These are phyloP conservation scores for Drosophila takahashii DNA, from an alignment of 1,140 invertebrate genomes.

Conservation along the genomic window DNA sequence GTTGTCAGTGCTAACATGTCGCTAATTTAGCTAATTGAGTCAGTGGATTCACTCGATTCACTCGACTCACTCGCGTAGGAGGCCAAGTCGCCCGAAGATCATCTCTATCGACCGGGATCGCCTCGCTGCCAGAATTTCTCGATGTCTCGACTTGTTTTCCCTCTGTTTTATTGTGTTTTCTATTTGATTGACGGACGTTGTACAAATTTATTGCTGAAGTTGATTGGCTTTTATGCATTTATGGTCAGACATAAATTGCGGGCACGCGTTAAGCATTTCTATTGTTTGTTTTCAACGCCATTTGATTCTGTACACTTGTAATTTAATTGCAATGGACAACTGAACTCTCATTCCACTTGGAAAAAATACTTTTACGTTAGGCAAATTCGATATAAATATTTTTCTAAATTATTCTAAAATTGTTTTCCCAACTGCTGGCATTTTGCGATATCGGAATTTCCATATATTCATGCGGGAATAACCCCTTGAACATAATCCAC, in stretches of 20 bases:
- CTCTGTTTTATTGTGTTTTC: constrained; percentile 34
- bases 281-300: constrained; percentile 28
- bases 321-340: constrained; percentile 34
- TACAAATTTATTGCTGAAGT: constrained; percentile 44
- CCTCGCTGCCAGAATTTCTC: constrained; percentile 25
- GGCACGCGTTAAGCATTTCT: constrained; percentile 23
- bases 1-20: constrained; percentile 64
- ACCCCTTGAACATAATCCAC: constrained; percentile 25
- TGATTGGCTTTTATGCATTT: constrained; percentile 55
- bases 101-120: constrained; percentile 38
- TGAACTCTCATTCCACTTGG: constrained; percentile 17
- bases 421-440: no score
- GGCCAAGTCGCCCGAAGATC: constrained; percentile 61
- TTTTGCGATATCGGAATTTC: neutral
- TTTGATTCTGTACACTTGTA: constrained; percentile 29
- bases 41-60: constrained; percentile 39
- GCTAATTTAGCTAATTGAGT: constrained; percentile 77
- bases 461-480: constrained; percentile 5
- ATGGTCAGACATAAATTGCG: constrained; percentile 36
- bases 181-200: constrained; percentile 38
- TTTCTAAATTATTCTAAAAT: no score
- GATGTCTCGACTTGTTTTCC: constrained; percentile 51
- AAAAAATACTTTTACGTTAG: neutral
- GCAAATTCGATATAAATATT: neutral
- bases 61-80: constrained; percentile 5